Percentiles rank a stretch among this genome's conserved stretches.
Evolutionary conservation across 1,140 invertebrate species (phyloP).

Genomic region (Drosophila orena): DNA sequence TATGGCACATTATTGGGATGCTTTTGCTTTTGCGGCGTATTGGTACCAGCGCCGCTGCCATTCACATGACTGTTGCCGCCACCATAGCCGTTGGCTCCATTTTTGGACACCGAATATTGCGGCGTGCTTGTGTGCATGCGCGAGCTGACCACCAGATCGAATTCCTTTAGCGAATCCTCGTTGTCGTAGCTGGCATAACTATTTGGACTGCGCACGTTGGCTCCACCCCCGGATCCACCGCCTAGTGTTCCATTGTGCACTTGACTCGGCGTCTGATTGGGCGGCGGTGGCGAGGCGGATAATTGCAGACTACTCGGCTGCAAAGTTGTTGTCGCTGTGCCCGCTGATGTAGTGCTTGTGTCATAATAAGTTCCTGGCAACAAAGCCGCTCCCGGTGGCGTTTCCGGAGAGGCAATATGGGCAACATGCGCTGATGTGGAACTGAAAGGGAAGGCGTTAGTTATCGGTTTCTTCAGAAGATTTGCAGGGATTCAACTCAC

Average conservation of each 20-base stretch:
- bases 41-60: constrained; percentile 3
- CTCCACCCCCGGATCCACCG: constrained; percentile 4
- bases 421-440: constrained; percentile 51
- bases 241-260: constrained; percentile 38
- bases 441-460: constrained; percentile 24
- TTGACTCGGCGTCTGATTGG: constrained; percentile 48
- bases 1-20: constrained; percentile 91
- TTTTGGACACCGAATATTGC: constrained; percentile 45
- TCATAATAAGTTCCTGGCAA: constrained; percentile 49
- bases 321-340: not conserved
- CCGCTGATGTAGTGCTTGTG: constrained; percentile 8
- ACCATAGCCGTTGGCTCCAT: constrained; percentile 37
- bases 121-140: constrained; percentile 71
- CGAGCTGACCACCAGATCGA: constrained; percentile 60
- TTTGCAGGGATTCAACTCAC: constrained; percentile 32
- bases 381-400: constrained; percentile 36
- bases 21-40: constrained; percentile 86
- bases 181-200: constrained; percentile 82
- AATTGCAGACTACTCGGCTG: constrained; percentile 52
- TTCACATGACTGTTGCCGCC: constrained; percentile 32
- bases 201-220: constrained; percentile 71
- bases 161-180: constrained; percentile 82
- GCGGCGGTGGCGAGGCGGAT: constrained; percentile 62
- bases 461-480: not conserved
- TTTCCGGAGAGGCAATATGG: constrained; percentile 49